Conservation (phyloP, 2,113 vertebrate species). For the Pseudopodoces humilis region DNA sequence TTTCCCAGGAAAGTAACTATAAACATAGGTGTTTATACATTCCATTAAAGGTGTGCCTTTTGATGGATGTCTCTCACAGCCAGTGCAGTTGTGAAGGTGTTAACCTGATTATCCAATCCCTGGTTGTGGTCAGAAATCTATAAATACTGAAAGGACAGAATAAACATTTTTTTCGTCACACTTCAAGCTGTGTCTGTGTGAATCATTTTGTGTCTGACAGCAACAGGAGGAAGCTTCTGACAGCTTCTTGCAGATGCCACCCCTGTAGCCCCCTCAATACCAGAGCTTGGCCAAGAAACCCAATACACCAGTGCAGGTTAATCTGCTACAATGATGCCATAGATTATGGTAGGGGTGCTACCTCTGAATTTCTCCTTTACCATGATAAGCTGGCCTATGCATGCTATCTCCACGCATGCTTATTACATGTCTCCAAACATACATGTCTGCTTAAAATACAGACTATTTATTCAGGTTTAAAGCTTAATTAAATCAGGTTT, state of each 20-base stretch:
- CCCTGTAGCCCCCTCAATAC: accelerated
- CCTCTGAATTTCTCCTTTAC: neutral
- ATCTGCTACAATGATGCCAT: neutral
- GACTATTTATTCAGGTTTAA: neutral
- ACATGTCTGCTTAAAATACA: neutral
- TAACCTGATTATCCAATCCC: too few relatives aligned
- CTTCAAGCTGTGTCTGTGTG: too few relatives aligned
- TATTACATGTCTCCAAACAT: neutral
- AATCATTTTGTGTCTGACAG: too few relatives aligned
- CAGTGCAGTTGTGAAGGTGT: too few relatives aligned
- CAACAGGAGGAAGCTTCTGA: neutral
- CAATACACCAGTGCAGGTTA: neutral
- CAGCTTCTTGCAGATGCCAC: neutral
- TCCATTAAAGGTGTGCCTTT: too few relatives aligned
- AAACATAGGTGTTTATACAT: too few relatives aligned
- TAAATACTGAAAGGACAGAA: too few relatives aligned
- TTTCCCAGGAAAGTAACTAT: too few relatives aligned
- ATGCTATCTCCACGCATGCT: accelerated
- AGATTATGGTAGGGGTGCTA: neutral
- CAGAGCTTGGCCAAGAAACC: neutral
- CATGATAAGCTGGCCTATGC: neutral
- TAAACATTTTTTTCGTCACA: too few relatives aligned
- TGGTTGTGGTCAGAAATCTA: too few relatives aligned
- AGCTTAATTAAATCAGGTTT: neutral
- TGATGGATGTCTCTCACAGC: too few relatives aligned